Conservation (phyloP, 1,140 invertebrate species). For the Rhysida immarginata region DNA sequence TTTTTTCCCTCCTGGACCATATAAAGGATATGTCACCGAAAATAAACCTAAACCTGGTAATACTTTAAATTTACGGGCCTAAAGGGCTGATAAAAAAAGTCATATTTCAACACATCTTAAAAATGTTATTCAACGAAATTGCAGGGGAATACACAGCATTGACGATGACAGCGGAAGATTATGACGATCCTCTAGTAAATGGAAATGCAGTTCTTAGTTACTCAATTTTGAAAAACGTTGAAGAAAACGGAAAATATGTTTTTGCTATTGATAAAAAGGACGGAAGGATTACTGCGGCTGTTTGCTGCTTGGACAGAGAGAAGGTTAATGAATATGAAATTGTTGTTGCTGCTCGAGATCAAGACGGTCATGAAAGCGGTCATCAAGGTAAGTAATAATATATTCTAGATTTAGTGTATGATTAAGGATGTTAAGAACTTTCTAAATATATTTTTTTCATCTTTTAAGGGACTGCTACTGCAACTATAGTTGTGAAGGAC, state of each 20-base stretch:
- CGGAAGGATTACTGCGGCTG: slow-evolving; percentile 20
- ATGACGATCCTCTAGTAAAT: slow-evolving; percentile 13
- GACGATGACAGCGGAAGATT: slow-evolving; percentile 12
- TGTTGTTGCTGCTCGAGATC: slow-evolving; percentile 23
- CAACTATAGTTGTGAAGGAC: slow-evolving; percentile 29
- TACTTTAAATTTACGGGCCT: no score
- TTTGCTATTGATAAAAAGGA: slow-evolving; percentile 32
- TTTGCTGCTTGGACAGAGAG: slow-evolving; percentile 16
- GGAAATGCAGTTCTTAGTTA: slow-evolving; percentile 14
- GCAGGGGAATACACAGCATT: slow-evolving; percentile 7
- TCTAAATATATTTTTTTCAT: no score
- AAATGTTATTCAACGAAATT: no score
- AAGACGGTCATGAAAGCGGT: slow-evolving; percentile 24
- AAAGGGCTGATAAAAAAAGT: no score
- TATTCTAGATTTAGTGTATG: no score
- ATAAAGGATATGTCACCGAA: slow-evolving; percentile 10
- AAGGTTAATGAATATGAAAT: slow-evolving; percentile 10
- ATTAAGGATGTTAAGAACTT: no score
- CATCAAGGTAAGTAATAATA: no score
- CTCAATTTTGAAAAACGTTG: slow-evolving; percentile 19
- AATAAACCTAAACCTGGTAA: background rate
- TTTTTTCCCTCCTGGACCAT: slow-evolving; percentile 25
- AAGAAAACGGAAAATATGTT: slow-evolving; percentile 21
- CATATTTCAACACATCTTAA: no score
- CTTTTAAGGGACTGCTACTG: slow-evolving; percentile 11